Evolutionary conservation across 2,113 vertebrate species (phyloP).

Genomic region (Ornithorhynchus anatinus): DNA sequence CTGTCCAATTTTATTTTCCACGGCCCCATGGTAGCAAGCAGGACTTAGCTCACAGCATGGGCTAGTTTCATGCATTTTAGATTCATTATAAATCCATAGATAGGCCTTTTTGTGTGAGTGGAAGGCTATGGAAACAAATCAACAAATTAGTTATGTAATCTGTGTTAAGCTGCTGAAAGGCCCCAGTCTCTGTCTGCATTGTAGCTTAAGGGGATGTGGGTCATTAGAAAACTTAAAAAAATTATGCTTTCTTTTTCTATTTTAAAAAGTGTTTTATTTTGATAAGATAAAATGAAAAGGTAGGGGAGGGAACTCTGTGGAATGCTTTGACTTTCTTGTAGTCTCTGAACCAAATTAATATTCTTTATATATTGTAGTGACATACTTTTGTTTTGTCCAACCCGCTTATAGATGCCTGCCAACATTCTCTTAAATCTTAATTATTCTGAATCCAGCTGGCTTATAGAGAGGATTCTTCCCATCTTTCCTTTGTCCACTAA

Average conservation of each 20-base stretch:
- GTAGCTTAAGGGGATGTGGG: background rate
- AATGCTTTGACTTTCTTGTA: constrained; percentile 22
- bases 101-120: background rate
- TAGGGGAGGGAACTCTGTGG: background rate
- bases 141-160: constrained; percentile 24
- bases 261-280: constrained; percentile 32
- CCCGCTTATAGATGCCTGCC: too few relatives aligned
- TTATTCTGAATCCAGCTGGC: too few relatives aligned
- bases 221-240: constrained; percentile 16
- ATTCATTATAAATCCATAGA: too few relatives aligned
- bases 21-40: too few relatives aligned
- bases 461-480: background rate
- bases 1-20: too few relatives aligned
- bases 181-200: background rate
- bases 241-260: background rate
- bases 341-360: constrained; percentile 13
- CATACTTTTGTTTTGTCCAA: too few relatives aligned
- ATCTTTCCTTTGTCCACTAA: background rate
- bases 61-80: too few relatives aligned
- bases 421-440: too few relatives aligned
- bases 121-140: background rate
- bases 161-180: background rate
- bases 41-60: too few relatives aligned
- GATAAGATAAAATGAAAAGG: constrained; percentile 39
- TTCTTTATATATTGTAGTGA: background rate